Conservation (phyloP, 1,140 invertebrate genomes). For the Liolophura sinensis region DNA sequence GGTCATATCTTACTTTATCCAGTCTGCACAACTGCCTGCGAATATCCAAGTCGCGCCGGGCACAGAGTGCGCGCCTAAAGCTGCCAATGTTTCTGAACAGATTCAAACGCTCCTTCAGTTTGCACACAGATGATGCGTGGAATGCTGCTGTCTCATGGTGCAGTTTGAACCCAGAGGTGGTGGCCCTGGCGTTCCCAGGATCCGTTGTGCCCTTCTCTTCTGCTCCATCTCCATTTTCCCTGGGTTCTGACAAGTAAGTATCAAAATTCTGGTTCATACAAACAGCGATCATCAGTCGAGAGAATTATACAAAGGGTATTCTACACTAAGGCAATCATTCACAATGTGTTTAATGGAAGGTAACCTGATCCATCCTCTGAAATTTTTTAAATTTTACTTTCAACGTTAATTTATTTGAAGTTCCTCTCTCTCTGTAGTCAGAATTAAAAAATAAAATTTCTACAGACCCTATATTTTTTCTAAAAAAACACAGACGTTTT, state of each 20-base stretch:
- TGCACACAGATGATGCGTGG: slow-evolving; percentile 30
- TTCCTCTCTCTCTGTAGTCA: too few relatives aligned
- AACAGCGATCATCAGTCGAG: background rate
- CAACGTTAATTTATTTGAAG: too few relatives aligned
- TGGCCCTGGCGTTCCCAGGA: slow-evolving; percentile 3
- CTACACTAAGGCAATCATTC: too few relatives aligned
- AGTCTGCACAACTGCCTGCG: slow-evolving; percentile 52
- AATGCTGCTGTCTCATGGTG: slow-evolving; percentile 36
- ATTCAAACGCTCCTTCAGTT: slow-evolving; percentile 32
- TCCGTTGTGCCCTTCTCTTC: slow-evolving; percentile 8
- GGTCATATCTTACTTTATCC: slow-evolving; percentile 37
- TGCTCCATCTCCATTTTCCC: slow-evolving; percentile 5
- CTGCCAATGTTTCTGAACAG: slow-evolving; percentile 47
- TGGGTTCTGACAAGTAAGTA: background rate
- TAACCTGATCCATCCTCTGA: too few relatives aligned
- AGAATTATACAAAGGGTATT: too few relatives aligned
- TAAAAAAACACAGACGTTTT: too few relatives aligned
- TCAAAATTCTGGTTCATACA: background rate
- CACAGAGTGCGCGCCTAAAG: slow-evolving; percentile 51
- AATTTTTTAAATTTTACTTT: too few relatives aligned
- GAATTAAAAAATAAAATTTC: too few relatives aligned
- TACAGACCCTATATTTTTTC: too few relatives aligned
- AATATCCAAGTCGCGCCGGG: slow-evolving; percentile 52
- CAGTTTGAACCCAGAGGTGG: slow-evolving; percentile 30
- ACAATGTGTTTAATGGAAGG: too few relatives aligned